These are phyloP conservation scores for Tragopan temminckii DNA, from an alignment of 2,797 vertebrate species.

Conservation along the genomic window DNA sequence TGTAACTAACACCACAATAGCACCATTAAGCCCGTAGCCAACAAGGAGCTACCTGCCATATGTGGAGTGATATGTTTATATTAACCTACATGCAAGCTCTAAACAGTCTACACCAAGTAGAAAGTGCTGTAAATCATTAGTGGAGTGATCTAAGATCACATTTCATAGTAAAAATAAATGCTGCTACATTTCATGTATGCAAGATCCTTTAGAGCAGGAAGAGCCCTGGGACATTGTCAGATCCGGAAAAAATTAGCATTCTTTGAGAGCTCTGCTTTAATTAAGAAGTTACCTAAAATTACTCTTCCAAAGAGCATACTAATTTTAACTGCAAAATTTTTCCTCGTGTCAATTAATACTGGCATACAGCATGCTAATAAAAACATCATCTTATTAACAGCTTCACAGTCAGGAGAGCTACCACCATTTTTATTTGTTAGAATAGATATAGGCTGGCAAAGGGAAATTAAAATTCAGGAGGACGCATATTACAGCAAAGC, in stretches of 20 bases:
- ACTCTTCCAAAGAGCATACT: neutral
- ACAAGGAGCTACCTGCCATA: neutral
- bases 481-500: neutral
- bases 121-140: neutral
- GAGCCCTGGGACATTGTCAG: neutral
- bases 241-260: neutral
- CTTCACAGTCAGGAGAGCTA: neutral
- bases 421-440: neutral
- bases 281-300: neutral
- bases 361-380: neutral
- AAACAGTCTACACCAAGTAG: neutral
- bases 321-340: neutral
- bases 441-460: neutral
- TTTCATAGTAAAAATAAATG: neutral
- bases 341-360: neutral
- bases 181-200: neutral
- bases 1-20: neutral
- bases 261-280: neutral
- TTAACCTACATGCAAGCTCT: neutral
- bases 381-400: neutral
- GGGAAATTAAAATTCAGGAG: neutral
- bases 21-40: neutral
- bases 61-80: neutral
- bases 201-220: neutral
- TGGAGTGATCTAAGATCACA: neutral